Percentiles rank a stretch among this genome's conserved stretches.
Conservation (phyloP, 2,113 vertebrate genomes). For the Aplodontia rufa region DNA sequence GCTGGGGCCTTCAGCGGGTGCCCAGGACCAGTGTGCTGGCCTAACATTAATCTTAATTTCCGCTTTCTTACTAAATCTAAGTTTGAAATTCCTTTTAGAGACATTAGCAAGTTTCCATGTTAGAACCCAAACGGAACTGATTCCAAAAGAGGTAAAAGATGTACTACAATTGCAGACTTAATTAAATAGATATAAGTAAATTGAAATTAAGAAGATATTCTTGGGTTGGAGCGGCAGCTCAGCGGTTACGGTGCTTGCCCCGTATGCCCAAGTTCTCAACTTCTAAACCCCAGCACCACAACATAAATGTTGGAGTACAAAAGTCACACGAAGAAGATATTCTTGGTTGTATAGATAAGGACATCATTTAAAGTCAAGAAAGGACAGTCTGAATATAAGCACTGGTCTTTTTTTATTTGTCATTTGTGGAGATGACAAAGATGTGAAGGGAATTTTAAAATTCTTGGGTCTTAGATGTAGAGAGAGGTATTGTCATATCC, state of each 20-base stretch:
- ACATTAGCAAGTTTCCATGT: background rate
- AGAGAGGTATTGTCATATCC: background rate
- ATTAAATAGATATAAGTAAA: background rate
- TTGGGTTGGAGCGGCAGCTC: no score
- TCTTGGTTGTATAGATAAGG: background rate
- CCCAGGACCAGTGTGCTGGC: no score
- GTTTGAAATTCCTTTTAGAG: background rate
- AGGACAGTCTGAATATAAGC: background rate
- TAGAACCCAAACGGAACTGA: background rate
- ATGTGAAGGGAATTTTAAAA: background rate
- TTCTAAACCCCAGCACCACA: no score
- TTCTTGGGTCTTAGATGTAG: background rate
- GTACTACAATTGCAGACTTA: background rate
- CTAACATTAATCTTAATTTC: background rate
- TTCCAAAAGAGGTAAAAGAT: background rate
- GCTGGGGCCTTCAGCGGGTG: no score
- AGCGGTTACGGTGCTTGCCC: no score
- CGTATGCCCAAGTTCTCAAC: no score
- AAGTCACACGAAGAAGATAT: no score
- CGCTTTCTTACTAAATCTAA: slow-evolving; percentile 35
- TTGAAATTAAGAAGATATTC: background rate
- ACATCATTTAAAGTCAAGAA: background rate
- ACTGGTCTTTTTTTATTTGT: background rate
- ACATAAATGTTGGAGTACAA: no score
- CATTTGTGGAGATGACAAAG: background rate